Conservation (phyloP, 2,113 vertebrate species). For the Antigone vipio region DNA sequence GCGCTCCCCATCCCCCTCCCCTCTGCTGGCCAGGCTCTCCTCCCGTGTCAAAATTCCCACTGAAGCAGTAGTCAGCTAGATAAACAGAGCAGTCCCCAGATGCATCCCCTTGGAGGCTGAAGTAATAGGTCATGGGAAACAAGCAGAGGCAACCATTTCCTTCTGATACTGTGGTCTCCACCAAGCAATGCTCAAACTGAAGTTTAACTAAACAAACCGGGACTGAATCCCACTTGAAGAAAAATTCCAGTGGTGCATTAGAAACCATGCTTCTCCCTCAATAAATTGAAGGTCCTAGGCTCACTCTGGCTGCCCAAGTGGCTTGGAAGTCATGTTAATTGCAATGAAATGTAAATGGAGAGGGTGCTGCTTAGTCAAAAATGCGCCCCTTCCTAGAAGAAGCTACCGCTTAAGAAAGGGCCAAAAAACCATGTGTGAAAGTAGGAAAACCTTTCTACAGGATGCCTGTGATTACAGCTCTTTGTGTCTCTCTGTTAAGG, state of each 20-base stretch:
- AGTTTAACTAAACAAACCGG: constrained; percentile 17
- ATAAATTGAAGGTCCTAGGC: background rate
- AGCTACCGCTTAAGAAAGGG: background rate
- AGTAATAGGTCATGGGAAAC: constrained; percentile 62
- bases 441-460: background rate
- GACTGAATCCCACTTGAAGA: background rate
- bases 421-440: background rate
- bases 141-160: constrained; percentile 42
- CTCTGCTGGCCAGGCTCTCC: background rate
- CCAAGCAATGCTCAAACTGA: background rate
- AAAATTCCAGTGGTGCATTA: background rate
- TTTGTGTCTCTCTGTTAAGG: background rate
- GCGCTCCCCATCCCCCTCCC: accelerated
- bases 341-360: background rate
- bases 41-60: constrained; percentile 34
- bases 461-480: background rate
- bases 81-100: constrained; percentile 54
- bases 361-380: background rate
- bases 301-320: background rate
- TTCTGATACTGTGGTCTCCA: constrained; percentile 33
- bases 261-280: background rate
- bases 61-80: constrained; percentile 50
- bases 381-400: background rate
- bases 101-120: constrained; percentile 36
- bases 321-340: background rate